These are phyloP conservation scores for Gallinago media DNA, from an alignment of 2,113 vertebrate genomes.

Conservation along the genomic window DNA sequence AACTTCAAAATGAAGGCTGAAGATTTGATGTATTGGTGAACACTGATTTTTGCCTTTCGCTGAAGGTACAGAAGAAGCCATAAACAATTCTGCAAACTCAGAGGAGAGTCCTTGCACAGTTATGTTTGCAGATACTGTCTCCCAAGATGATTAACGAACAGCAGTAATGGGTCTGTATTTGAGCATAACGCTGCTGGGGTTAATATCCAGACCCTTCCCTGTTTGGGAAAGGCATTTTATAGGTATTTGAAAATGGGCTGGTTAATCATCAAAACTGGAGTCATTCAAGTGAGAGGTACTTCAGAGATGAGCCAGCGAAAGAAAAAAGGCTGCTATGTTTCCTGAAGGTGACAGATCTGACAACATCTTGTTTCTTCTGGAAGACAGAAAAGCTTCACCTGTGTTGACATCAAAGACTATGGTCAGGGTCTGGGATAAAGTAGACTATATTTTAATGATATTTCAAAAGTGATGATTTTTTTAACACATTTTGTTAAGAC, in stretches of 20 bases:
- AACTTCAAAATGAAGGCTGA: neutral
- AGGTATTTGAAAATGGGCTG: constrained; percentile 8
- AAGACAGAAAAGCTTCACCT: neutral
- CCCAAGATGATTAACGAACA: constrained; percentile 2
- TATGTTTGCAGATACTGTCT: neutral
- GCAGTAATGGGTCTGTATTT: neutral
- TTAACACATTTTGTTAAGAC: neutral
- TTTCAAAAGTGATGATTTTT: neutral
- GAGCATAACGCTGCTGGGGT: neutral
- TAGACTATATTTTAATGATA: neutral
- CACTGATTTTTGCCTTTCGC: neutral
- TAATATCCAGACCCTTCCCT: neutral
- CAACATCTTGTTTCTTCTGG: neutral
- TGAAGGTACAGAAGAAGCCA: neutral
- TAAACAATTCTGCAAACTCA: neutral
- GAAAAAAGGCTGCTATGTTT: neutral
- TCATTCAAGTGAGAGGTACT: neutral
- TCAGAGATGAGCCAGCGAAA: neutral
- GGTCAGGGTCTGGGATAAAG: neutral
- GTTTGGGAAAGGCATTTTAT: neutral
- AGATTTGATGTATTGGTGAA: neutral
- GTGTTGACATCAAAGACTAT: neutral
- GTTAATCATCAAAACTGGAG: constrained; percentile 50
- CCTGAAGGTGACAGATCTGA: constrained; percentile 13
- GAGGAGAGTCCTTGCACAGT: neutral